Conservation (phyloP, 2,888 invertebrate genomes). For the Stictocephala bisonia region DNA sequence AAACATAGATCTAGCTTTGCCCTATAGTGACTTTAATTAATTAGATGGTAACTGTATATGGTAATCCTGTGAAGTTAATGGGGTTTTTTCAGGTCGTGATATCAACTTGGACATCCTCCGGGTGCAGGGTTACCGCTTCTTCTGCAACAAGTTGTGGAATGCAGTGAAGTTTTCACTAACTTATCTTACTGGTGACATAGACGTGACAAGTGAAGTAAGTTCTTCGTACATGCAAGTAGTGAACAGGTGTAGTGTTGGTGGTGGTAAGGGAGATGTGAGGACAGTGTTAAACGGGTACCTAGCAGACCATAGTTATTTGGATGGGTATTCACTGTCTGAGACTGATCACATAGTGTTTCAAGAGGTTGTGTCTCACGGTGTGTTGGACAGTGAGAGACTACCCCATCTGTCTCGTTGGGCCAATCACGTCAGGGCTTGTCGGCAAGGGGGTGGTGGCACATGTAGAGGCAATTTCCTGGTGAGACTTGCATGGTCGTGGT, state of each 20-base stretch:
- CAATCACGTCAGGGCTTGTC: slow-evolving; percentile 61
- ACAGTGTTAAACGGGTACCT: slow-evolving; percentile 64
- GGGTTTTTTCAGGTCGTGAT: slow-evolving; percentile 75
- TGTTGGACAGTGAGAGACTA: slow-evolving; percentile 57
- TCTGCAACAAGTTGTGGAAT: slow-evolving; percentile 99
- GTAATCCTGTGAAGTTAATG: neutral
- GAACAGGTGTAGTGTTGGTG: slow-evolving; percentile 19
- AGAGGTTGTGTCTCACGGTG: slow-evolving; percentile 47
- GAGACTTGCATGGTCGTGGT: slow-evolving; percentile 18
- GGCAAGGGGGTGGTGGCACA: slow-evolving; percentile 32
- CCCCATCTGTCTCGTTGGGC: slow-evolving; percentile 65
- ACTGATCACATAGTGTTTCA: slow-evolving; percentile 63
- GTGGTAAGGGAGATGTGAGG: slow-evolving; percentile 31
- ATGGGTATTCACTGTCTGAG: slow-evolving; percentile 65
- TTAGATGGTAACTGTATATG: neutral
- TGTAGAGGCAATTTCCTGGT: slow-evolving; percentile 41
- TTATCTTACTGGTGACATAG: slow-evolving; percentile 66
- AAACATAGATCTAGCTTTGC: no score
- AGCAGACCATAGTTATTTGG: slow-evolving; percentile 64
- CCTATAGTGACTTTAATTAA: no score
- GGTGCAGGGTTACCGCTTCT: slow-evolving; percentile 94
- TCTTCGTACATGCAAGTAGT: neutral
- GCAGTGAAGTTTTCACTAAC: slow-evolving; percentile 90
- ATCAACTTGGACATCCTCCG: slow-evolving; percentile 96
- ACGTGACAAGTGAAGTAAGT: slow-evolving; percentile 39